Conservation (phyloP, 2,888 invertebrate species). For the Isotomurus palustris region DNA sequence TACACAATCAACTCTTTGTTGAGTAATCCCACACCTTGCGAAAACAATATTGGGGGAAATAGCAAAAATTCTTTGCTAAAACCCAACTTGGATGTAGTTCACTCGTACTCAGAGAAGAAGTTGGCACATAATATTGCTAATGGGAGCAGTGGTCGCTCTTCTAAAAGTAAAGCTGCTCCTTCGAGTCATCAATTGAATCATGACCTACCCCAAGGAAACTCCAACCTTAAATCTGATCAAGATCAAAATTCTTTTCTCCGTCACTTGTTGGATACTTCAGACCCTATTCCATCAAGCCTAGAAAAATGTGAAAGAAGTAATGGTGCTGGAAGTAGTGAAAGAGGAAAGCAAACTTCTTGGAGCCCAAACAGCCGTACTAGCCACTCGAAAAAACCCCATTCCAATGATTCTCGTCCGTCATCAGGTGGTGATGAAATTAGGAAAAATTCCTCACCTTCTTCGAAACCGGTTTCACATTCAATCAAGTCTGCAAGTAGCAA, state of each 20-base stretch:
- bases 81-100: background rate
- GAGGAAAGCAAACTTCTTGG: background rate
- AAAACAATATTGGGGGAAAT: too few species aligned
- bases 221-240: slow-evolving; percentile 15
- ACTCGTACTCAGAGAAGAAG: background rate
- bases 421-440: background rate
- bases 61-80: background rate
- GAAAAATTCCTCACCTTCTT: background rate
- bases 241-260: slow-evolving; percentile 40
- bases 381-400: background rate
- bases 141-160: too few species aligned
- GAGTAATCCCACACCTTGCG: slow-evolving; percentile 8
- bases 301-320: slow-evolving; percentile 8
- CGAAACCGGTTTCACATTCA: background rate
- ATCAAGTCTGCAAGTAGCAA: slow-evolving; percentile 8
- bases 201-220: background rate
- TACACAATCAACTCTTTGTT: slow-evolving; percentile 41
- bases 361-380: background rate
- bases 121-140: background rate
- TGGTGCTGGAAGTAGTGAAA: too few species aligned
- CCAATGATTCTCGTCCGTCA: too few species aligned
- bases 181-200: too few species aligned
- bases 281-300: slow-evolving; percentile 39
- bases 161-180: too few species aligned
- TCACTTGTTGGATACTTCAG: slow-evolving; percentile 40